Percentiles rank a stretch among this genome's conserved stretches.
phyloP scores from a whole-genome alignment of 2,113 vertebrate genomes.

The Xiphophorus couchianus region DNA sequence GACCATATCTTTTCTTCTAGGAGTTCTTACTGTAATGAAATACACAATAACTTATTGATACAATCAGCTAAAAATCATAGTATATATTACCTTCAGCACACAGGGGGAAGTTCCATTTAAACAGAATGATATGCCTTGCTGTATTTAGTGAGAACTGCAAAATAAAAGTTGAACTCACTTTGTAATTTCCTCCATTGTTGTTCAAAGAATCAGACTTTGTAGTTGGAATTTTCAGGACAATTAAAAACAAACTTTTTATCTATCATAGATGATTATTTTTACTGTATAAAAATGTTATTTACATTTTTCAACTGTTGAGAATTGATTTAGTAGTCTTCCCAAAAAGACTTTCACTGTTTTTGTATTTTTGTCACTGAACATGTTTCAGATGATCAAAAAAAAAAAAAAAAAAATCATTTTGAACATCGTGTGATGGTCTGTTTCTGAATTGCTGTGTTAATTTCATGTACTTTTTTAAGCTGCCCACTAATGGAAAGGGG shows the following conservation, averaged over 20 bases:
- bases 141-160: conserved; percentile 7
- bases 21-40: conserved; percentile 44
- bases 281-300: too few species aligned
- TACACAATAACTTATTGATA: conserved; percentile 36
- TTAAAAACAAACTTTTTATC: conserved; percentile 7
- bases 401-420: neutral
- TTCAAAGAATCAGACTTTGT: conserved; percentile 24
- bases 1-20: conserved; percentile 33
- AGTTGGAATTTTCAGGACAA: conserved; percentile 27
- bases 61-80: conserved; percentile 39
- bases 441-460: too few species aligned
- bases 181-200: conserved; percentile 26
- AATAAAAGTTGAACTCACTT: conserved; percentile 15
- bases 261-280: conserved; percentile 7
- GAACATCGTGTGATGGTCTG: too few species aligned
- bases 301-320: too few species aligned
- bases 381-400: too few species aligned
- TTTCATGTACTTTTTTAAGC: too few species aligned
- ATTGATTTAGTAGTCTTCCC: too few species aligned
- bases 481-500: too few species aligned
- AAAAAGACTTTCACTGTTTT: too few species aligned
- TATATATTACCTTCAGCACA: conserved; percentile 25
- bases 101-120: conserved; percentile 14
- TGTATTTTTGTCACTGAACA: too few species aligned
- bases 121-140: conserved; percentile 6